Evolutionary conservation across 2,888 invertebrate genomes (phyloP).

Genomic region (Linyphia triangularis): DNA sequence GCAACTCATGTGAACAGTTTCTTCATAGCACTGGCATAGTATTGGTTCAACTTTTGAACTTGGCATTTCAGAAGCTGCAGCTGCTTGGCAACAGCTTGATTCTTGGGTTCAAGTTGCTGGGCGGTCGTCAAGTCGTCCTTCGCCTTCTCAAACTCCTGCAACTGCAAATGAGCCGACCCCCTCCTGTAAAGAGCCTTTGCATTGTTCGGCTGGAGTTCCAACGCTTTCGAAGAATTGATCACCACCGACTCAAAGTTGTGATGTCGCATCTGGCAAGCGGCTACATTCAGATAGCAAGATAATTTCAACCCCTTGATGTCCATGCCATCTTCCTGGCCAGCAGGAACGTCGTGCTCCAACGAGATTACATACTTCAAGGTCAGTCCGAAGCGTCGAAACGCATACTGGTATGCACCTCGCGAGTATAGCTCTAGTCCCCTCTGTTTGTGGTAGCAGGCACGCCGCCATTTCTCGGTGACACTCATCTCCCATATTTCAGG

Average conservation of each 20-base stretch:
- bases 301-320: slow-evolving; percentile 74
- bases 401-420: slow-evolving; percentile 67
- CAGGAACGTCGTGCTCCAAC: slow-evolving; percentile 74
- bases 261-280: slow-evolving; percentile 88
- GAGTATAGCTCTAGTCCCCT: slow-evolving; percentile 72
- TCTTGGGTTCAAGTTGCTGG: slow-evolving; percentile 84
- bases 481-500: slow-evolving; percentile 76
- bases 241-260: slow-evolving; percentile 85
- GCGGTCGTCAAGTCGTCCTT: slow-evolving; percentile 84
- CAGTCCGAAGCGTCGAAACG: slow-evolving; percentile 73
- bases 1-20: slow-evolving; percentile 79
- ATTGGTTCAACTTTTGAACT: slow-evolving; percentile 84
- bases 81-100: slow-evolving; percentile 84
- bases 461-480: slow-evolving; percentile 75
- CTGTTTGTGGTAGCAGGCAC: slow-evolving; percentile 75
- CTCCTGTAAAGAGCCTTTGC: slow-evolving; percentile 82
- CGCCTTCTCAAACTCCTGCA: slow-evolving; percentile 79
- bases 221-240: slow-evolving; percentile 83
- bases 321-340: slow-evolving; percentile 73
- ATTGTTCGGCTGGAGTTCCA: slow-evolving; percentile 81
- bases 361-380: slow-evolving; percentile 76
- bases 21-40: slow-evolving; percentile 83
- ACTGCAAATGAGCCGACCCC: slow-evolving; percentile 81
- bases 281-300: slow-evolving; percentile 88
- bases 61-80: slow-evolving; percentile 83